A percentile compares a stretch with the other conserved stretches of the same genome.
These are phyloP conservation scores for Clarias gariepinus DNA, from an alignment of 2,113 vertebrate species.

Conservation along the genomic window DNA sequence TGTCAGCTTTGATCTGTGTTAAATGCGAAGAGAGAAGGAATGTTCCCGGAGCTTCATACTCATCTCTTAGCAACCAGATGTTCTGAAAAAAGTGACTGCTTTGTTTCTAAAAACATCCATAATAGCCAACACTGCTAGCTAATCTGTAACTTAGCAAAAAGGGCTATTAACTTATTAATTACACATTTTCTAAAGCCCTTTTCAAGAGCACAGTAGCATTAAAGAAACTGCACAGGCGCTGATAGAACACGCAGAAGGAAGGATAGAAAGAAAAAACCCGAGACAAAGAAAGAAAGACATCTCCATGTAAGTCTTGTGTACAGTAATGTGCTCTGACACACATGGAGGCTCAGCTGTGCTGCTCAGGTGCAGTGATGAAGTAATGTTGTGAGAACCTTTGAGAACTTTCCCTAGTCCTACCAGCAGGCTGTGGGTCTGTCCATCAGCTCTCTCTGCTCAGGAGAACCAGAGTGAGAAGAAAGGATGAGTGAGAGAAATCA, in stretches of 20 bases:
- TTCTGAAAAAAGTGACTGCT: neutral
- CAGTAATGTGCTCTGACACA: neutral
- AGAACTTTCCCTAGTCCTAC: too few relatives aligned
- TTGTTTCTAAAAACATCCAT: neutral
- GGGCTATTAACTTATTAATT: neutral
- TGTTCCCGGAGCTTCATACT: neutral
- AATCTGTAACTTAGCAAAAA: neutral
- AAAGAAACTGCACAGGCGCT: neutral
- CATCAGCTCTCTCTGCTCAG: neutral
- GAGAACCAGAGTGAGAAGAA: neutral
- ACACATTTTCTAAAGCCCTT: neutral
- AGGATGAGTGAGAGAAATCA: neutral
- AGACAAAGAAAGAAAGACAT: too few relatives aligned
- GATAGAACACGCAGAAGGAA: neutral
- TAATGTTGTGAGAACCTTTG: neutral
- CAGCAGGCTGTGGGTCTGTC: too few relatives aligned
- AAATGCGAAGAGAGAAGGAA: neutral
- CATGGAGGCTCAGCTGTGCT: neutral
- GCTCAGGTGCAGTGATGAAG: neutral
- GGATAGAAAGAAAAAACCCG: too few relatives aligned
- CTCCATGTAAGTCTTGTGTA: neutral
- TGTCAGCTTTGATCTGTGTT: conserved; percentile 2
- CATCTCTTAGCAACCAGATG: neutral
- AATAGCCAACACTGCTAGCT: neutral
- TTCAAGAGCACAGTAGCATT: neutral